Conservation (phyloP, 1,140 invertebrate genomes). For the Microplitis demolitor region DNA sequence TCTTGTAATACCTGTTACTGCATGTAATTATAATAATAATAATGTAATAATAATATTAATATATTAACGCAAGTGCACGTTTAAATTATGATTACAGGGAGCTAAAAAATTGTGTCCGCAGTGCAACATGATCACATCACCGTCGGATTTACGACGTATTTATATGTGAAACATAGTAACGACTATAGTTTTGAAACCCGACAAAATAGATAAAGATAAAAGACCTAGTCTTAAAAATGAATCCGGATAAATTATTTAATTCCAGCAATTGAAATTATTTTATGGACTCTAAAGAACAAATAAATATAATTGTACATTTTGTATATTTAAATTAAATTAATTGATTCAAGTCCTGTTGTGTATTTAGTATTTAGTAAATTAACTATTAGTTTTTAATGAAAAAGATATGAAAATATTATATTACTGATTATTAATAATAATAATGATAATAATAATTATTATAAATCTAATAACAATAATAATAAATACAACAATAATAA, state of each 20-base stretch:
- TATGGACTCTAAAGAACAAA: constrained; percentile 3
- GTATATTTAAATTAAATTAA: constrained; percentile 59
- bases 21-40: not conserved
- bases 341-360: constrained; percentile 41
- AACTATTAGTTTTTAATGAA: constrained; percentile 36
- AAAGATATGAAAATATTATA: constrained; percentile 11
- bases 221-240: not conserved
- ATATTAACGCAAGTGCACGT: not conserved
- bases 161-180: constrained; percentile 73
- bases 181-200: constrained; percentile 13
- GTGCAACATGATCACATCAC: constrained; percentile 92
- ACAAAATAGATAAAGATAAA: not conserved
- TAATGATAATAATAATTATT: constrained; percentile 14
- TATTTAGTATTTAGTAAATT: constrained; percentile 48
- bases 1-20: too few species aligned
- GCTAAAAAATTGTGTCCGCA: constrained; percentile 93
- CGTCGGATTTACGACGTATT: constrained; percentile 83
- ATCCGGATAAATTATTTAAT: not conserved
- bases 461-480: constrained; percentile 23
- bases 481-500: constrained; percentile 13
- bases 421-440: constrained; percentile 3
- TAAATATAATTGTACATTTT: constrained; percentile 46
- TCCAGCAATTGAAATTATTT: not conserved
- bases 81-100: constrained; percentile 63
- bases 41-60: not conserved